These are phyloP conservation scores for Euplexia lucipara DNA, from an alignment of 2,888 invertebrate species.

Conservation along the genomic window DNA sequence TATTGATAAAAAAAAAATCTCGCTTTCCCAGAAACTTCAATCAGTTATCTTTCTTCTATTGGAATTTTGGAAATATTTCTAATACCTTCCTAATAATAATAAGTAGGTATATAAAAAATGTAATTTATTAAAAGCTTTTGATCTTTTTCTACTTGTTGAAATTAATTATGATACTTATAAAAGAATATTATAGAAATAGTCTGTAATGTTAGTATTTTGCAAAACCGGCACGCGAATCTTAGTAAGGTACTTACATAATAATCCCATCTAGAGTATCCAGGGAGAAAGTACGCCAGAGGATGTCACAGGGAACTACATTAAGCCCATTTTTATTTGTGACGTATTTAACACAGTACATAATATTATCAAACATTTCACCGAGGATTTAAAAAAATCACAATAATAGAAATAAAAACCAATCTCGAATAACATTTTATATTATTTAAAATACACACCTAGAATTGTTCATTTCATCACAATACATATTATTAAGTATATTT, in stretches of 20 bases:
- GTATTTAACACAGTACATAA: background rate
- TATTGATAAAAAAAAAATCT: too few relatives aligned
- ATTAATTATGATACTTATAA: too few relatives aligned
- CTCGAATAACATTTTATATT: conserved; percentile 89
- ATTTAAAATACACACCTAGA: conserved; percentile 90
- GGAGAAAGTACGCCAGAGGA: background rate
- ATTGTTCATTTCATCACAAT: conserved; percentile 85
- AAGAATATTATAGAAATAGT: background rate
- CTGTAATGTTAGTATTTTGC: background rate
- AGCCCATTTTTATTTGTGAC: conserved; percentile 1
- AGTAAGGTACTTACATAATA: too few relatives aligned
- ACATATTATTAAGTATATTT: conserved; percentile 81
- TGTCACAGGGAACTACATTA: conserved; percentile 19
- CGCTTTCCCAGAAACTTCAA: too few relatives aligned
- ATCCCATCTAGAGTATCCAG: background rate
- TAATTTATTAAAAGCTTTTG: background rate
- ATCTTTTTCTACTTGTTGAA: background rate
- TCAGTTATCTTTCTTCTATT: too few relatives aligned
- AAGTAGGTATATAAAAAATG: background rate
- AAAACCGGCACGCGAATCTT: background rate
- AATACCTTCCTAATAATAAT: background rate
- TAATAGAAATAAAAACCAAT: conserved; percentile 74
- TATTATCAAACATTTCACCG: background rate
- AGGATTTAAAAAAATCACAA: background rate
- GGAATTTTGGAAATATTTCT: background rate